Evolutionary conservation across 2,888 invertebrate genomes (phyloP).

Genomic region (Mantis religiosa): DNA sequence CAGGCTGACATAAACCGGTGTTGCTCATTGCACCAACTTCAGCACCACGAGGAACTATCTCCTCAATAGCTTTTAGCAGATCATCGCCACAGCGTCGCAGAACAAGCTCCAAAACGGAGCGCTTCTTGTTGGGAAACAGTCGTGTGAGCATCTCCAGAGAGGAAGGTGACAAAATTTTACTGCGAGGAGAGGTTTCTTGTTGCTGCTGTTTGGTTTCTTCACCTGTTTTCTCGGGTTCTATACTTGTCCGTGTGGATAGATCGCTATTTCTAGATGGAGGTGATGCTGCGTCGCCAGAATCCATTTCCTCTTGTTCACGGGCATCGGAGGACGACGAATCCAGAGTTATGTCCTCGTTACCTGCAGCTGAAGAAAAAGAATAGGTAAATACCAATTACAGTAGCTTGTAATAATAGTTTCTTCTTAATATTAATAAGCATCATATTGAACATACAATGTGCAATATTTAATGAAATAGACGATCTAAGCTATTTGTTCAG

Average conservation of each 20-base stretch:
- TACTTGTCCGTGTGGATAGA: not conserved
- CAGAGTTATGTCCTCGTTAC: not conserved
- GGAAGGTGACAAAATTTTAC: conserved; percentile 44
- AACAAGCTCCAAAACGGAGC: conserved; percentile 85
- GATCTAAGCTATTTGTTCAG: no score
- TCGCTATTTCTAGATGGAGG: not conserved
- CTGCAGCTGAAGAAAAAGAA: not conserved
- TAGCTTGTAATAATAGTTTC: no score
- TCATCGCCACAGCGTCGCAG: conserved; percentile 89
- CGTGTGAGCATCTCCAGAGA: conserved; percentile 74
- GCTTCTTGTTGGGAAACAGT: conserved; percentile 85
- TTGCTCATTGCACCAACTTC: not conserved
- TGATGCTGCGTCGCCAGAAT: not conserved
- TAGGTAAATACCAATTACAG: not conserved
- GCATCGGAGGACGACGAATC: not conserved
- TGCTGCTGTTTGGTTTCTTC: conserved; percentile 9
- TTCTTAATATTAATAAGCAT: no score
- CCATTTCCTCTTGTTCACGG: not conserved
- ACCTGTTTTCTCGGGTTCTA: not conserved
- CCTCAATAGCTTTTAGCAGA: conserved; percentile 83
- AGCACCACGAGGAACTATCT: conserved; percentile 53
- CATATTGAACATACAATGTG: no score
- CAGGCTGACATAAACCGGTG: not conserved
- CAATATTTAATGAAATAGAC: no score
- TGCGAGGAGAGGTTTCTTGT: conserved; percentile 25